Percentiles rank a stretch among this genome's conserved stretches.
Evolutionary conservation across 1,140 invertebrate species (phyloP).

Genomic region (Maniola jurtina): DNA sequence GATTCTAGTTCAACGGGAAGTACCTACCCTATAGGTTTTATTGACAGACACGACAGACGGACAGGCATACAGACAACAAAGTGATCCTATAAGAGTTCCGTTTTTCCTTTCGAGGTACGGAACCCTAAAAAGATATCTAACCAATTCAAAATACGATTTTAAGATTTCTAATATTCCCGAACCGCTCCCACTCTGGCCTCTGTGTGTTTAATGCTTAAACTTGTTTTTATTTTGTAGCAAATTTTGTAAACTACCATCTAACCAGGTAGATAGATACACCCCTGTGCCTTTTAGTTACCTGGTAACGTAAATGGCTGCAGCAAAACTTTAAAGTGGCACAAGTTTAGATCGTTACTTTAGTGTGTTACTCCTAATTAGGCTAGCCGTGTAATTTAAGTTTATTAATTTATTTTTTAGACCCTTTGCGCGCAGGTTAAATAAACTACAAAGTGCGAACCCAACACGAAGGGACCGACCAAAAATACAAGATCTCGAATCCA

Average conservation of each 20-base stretch:
- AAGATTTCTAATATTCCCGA: no score
- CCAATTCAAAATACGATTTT: no score
- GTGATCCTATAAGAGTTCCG: no score
- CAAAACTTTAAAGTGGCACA: background rate
- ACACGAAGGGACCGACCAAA: no score
- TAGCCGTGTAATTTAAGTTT: constrained; percentile 1
- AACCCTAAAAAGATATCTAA: no score
- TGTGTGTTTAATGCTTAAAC: background rate
- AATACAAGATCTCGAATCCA: no score
- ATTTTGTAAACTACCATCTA: background rate
- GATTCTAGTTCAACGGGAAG: no score
- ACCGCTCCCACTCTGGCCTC: no score
- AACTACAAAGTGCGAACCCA: constrained; percentile 10
- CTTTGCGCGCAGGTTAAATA: background rate
- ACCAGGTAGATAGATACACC: background rate
- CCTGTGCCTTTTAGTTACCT: background rate
- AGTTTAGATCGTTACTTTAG: background rate
- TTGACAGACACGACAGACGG: no score
- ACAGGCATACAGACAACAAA: no score
- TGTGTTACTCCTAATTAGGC: constrained; percentile 2
- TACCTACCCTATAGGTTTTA: no score
- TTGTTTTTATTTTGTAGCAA: constrained; percentile 1
- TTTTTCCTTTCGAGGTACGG: no score
- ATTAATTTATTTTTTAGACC: constrained; percentile 1
- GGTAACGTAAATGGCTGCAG: background rate